These are phyloP conservation scores for Theristicus caerulescens DNA, from an alignment of 2,113 vertebrate species.

Conservation along the genomic window DNA sequence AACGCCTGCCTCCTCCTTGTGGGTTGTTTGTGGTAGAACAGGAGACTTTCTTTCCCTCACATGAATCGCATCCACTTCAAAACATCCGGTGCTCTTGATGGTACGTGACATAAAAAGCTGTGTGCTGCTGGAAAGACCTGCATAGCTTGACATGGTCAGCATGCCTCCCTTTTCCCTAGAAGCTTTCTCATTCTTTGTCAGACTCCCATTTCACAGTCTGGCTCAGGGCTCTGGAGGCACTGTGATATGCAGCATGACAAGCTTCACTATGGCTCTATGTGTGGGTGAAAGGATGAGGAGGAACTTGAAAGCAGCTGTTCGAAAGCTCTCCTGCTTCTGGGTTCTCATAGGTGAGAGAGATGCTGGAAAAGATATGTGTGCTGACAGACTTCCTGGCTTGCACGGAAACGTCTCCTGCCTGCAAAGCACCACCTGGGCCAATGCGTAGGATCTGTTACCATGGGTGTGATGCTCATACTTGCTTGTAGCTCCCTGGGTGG, in stretches of 20 bases:
- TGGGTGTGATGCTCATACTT: not conserved
- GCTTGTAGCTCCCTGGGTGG: not conserved
- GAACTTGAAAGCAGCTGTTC: not conserved
- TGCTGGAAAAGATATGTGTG: not conserved
- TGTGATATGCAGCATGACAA: not conserved
- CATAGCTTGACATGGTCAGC: not conserved
- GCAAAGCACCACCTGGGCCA: not conserved
- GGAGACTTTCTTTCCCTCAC: not conserved
- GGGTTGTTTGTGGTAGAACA: not conserved
- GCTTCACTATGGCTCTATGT: not conserved
- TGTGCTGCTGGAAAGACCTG: not conserved
- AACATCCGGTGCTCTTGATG: not conserved
- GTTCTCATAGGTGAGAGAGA: not conserved
- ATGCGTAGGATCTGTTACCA: no score
- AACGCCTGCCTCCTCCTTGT: not conserved
- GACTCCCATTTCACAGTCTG: not conserved
- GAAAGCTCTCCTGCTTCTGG: not conserved
- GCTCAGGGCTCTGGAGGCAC: not conserved
- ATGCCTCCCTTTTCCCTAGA: not conserved
- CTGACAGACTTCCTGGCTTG: not conserved
- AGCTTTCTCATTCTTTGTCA: not conserved
- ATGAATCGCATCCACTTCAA: not conserved
- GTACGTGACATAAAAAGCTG: not conserved
- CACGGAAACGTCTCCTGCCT: not conserved
- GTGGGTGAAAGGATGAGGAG: not conserved